phyloP scores from a whole-genome alignment of 2,888 invertebrate species.

The Macroteleia sp. region DNA sequence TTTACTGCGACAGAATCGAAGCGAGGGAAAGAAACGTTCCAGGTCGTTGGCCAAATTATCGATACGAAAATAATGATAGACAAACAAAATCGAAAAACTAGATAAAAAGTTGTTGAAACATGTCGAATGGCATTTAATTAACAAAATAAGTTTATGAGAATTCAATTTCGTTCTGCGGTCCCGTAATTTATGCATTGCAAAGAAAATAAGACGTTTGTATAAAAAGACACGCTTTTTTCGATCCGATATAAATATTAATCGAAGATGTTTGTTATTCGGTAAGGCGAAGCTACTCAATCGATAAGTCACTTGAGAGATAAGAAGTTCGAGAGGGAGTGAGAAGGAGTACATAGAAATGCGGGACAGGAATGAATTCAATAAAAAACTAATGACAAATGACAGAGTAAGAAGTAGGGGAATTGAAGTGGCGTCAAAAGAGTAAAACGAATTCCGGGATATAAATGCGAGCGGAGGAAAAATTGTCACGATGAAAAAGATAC shows the following conservation, averaged over 20 bases:
- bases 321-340: slow-evolving; percentile 4
- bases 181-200: no score
- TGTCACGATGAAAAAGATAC: slow-evolving; percentile 12
- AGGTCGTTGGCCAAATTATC: no score
- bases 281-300: slow-evolving; percentile 34
- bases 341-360: slow-evolving; percentile 44
- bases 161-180: no score
- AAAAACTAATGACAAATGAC: slow-evolving; percentile 56
- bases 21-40: no score
- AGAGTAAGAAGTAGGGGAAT: slow-evolving; percentile 19
- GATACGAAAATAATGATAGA: no score
- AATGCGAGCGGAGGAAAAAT: slow-evolving; percentile 29
- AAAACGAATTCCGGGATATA: slow-evolving; percentile 24
- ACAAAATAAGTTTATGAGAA: no score
- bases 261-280: slow-evolving; percentile 36
- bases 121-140: no score
- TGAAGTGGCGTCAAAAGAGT: slow-evolving; percentile 35
- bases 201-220: slow-evolving; percentile 8
- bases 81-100: no score
- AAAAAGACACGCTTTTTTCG: slow-evolving; percentile 4
- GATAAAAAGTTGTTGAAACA: no score
- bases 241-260: slow-evolving; percentile 33
- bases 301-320: slow-evolving; percentile 39
- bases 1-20: no score
- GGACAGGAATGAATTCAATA: slow-evolving; percentile 39